phyloP scores from a whole-genome alignment of 2,888 invertebrate species.

The Orthonevra nobilis region DNA sequence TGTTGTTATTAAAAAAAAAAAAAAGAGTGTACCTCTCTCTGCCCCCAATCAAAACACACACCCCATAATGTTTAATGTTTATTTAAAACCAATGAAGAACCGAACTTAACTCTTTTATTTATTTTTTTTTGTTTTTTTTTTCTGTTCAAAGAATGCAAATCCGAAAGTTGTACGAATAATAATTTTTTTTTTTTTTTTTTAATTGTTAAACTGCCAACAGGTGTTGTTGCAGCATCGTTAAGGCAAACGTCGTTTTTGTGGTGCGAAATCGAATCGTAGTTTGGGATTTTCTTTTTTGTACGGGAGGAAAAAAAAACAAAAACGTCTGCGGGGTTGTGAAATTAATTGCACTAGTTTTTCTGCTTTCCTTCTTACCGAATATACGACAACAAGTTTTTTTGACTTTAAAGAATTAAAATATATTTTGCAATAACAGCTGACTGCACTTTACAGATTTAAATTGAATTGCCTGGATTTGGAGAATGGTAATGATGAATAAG shows the following conservation, averaged over 20 bases:
- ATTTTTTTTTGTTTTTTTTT: too few relatives aligned
- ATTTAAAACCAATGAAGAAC: too few relatives aligned
- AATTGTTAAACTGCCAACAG: slow-evolving; percentile 58
- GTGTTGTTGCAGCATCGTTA: slow-evolving; percentile 54
- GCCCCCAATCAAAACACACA: too few relatives aligned
- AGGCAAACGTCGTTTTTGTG: slow-evolving; percentile 51
- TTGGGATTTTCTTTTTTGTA: slow-evolving; percentile 23
- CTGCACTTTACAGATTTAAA: not conserved
- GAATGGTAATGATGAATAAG: slow-evolving; percentile 32
- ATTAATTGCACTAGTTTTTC: too few relatives aligned
- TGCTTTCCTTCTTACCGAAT: too few relatives aligned
- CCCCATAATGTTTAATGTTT: too few relatives aligned
- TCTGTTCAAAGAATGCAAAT: slow-evolving; percentile 23
- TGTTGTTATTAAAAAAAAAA: slow-evolving; percentile 13
- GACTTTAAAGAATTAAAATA: too few relatives aligned
- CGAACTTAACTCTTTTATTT: too few relatives aligned
- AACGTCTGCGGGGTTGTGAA: too few relatives aligned
- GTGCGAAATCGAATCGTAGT: slow-evolving; percentile 38
- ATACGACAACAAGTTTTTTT: not conserved
- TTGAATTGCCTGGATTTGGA: not conserved
- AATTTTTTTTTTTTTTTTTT: too few relatives aligned
- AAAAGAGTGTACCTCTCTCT: too few relatives aligned
- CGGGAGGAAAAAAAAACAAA: not conserved
- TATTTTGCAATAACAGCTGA: not conserved
- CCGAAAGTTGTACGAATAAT: slow-evolving; percentile 58